Evolutionary conservation across 2,113 vertebrate species (phyloP).

Genomic region (Dendropsophus ebraccatus): DNA sequence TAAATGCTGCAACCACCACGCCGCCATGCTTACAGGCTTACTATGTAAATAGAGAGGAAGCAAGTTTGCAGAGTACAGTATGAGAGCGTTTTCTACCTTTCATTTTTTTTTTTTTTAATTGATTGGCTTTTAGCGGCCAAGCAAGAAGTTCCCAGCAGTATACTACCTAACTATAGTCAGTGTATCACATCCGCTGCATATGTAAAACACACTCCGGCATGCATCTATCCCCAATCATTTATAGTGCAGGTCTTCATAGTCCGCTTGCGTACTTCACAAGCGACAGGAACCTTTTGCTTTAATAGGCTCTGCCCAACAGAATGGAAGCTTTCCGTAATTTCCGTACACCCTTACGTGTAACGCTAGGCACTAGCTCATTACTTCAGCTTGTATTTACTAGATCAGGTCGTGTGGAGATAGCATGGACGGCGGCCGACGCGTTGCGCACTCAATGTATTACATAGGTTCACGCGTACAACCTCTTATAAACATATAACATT

Average conservation of each 20-base stretch:
- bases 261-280: constrained; percentile 64
- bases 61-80: constrained; percentile 68
- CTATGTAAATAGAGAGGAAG: constrained; percentile 74
- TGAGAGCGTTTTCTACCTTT: constrained; percentile 62
- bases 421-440: constrained; percentile 7
- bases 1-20: constrained; percentile 66
- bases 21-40: constrained; percentile 75
- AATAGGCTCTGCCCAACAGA: constrained; percentile 54
- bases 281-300: constrained; percentile 61
- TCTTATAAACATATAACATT: constrained; percentile 13
- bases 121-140: constrained; percentile 57
- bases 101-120: background rate
- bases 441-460: constrained; percentile 6
- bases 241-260: constrained; percentile 65
- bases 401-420: constrained; percentile 6
- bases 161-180: constrained; percentile 61
- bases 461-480: constrained; percentile 24
- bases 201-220: constrained; percentile 68
- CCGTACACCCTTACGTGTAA: constrained; percentile 7
- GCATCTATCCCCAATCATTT: constrained; percentile 66
- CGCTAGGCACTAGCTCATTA: background rate
- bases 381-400: constrained; percentile 8
- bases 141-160: constrained; percentile 70
- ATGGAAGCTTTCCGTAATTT: constrained; percentile 5
- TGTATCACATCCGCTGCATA: constrained; percentile 62